phyloP scores from a whole-genome alignment of 2,888 invertebrate genomes.

The Malacosoma neustria region DNA sequence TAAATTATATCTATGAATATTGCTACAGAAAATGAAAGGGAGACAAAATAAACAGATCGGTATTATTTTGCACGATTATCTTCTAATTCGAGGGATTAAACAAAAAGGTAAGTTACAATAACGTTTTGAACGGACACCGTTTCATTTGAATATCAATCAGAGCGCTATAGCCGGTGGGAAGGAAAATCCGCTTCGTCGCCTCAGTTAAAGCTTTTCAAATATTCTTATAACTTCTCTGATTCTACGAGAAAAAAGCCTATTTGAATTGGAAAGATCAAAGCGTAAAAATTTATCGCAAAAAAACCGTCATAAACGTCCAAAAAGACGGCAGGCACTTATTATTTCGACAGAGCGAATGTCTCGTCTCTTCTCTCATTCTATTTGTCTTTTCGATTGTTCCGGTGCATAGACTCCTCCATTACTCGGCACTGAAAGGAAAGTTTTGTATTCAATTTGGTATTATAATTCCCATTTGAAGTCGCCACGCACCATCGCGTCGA shows the following conservation, averaged over 20 bases:
- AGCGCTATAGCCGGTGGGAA: slow-evolving; percentile 66
- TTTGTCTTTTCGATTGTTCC: slow-evolving; percentile 75
- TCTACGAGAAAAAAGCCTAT: slow-evolving; percentile 67
- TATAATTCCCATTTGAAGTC: slow-evolving; percentile 76
- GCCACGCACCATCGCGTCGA: slow-evolving; percentile 73
- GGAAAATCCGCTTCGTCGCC: slow-evolving; percentile 68
- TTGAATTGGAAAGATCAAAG: slow-evolving; percentile 74
- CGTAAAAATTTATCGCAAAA: slow-evolving; percentile 69
- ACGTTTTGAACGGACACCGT: slow-evolving; percentile 61
- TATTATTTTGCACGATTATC: slow-evolving; percentile 22
- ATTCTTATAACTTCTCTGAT: slow-evolving; percentile 71
- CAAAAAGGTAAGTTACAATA: slow-evolving; percentile 52
- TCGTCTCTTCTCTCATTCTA: slow-evolving; percentile 63
- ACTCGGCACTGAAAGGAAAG: slow-evolving; percentile 75
- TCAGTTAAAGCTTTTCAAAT: slow-evolving; percentile 71
- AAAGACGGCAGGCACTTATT: slow-evolving; percentile 71
- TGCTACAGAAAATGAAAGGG: background rate
- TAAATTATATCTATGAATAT: background rate
- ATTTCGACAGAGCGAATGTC: slow-evolving; percentile 67
- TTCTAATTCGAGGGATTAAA: slow-evolving; percentile 47
- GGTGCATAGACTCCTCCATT: slow-evolving; percentile 74
- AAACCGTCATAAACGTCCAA: slow-evolving; percentile 58
- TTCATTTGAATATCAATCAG: slow-evolving; percentile 73
- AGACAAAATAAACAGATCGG: background rate
- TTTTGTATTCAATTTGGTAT: slow-evolving; percentile 77